Conservation (phyloP, 2,113 vertebrate species). For the Alces alces region DNA sequence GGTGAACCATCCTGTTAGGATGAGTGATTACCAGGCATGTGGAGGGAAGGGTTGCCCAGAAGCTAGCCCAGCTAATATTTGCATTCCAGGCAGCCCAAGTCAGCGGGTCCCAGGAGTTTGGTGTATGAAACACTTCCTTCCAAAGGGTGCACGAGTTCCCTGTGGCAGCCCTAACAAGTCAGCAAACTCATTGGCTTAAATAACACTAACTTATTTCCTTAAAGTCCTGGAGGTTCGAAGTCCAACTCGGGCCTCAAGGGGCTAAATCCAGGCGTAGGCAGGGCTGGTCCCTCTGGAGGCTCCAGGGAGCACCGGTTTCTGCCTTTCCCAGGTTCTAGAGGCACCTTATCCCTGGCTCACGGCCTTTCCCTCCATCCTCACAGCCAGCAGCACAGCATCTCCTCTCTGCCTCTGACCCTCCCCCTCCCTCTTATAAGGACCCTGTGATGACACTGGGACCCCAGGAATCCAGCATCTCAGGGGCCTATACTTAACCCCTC, state of each 20-base stretch:
- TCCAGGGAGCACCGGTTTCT: fast-evolving
- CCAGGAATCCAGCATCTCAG: neutral
- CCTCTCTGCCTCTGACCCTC: neutral
- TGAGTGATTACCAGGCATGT: neutral
- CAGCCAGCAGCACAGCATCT: neutral
- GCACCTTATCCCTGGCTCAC: fast-evolving
- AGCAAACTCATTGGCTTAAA: neutral
- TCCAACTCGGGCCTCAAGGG: neutral
- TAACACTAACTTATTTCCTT: neutral
- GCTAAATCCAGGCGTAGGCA: neutral
- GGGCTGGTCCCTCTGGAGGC: neutral
- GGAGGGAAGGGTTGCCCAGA: neutral
- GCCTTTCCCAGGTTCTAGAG: neutral
- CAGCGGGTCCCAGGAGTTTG: no score
- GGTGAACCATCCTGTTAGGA: neutral
- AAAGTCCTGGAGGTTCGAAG: neutral
- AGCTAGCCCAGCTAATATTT: neutral
- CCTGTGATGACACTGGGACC: neutral
- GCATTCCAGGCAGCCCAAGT: neutral
- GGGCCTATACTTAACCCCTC: neutral
- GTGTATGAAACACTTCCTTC: neutral
- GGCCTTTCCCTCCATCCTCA: neutral
- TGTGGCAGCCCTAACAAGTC: neutral
- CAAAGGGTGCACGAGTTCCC: neutral
- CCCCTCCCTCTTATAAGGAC: neutral